A percentile compares a stretch with the other conserved stretches of the same genome.
Evolutionary conservation across 1,140 invertebrate genomes (phyloP).

Genomic region (Brachionus asplanchnoidis): DNA sequence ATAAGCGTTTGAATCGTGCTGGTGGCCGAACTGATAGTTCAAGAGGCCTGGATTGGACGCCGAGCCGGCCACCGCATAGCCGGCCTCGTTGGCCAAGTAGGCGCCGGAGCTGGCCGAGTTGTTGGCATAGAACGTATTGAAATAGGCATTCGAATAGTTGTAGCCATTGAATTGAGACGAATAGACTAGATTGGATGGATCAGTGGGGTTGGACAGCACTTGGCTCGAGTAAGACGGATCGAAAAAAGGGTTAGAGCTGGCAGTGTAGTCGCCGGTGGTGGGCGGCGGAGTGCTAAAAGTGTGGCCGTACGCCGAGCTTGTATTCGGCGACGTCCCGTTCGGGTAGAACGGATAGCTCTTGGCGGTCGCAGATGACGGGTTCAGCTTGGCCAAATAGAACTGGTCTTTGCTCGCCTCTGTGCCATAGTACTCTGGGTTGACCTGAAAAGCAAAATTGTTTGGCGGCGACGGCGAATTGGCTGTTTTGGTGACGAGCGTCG

Average conservation of each 20-base stretch:
- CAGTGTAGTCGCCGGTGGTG: not conserved
- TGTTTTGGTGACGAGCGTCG: not conserved
- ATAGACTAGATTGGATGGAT: not conserved
- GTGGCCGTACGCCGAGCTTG: not conserved
- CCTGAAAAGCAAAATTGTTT: not conserved
- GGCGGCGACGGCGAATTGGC: not conserved
- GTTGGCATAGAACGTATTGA: slow-evolving; percentile 8
- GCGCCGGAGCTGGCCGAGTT: not conserved
- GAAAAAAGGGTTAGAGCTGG: not conserved
- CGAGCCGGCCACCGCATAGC: not conserved
- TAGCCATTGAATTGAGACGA: not conserved
- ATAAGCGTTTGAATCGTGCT: not conserved
- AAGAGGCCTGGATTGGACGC: not conserved
- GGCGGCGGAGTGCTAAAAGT: not conserved
- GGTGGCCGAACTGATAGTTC: not conserved
- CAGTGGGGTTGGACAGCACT: not conserved
- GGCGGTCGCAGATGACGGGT: not conserved
- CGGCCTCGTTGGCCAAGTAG: not conserved
- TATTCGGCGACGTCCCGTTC: not conserved
- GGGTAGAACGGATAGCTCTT: not conserved
- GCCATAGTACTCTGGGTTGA: not conserved
- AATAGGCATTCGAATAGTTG: slow-evolving; percentile 3
- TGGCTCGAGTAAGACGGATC: not conserved
- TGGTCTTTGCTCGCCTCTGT: not conserved
- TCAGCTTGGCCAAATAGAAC: not conserved